Evolutionary conservation across 2,888 invertebrate genomes (phyloP).

Genomic region (Amiota communis): DNA sequence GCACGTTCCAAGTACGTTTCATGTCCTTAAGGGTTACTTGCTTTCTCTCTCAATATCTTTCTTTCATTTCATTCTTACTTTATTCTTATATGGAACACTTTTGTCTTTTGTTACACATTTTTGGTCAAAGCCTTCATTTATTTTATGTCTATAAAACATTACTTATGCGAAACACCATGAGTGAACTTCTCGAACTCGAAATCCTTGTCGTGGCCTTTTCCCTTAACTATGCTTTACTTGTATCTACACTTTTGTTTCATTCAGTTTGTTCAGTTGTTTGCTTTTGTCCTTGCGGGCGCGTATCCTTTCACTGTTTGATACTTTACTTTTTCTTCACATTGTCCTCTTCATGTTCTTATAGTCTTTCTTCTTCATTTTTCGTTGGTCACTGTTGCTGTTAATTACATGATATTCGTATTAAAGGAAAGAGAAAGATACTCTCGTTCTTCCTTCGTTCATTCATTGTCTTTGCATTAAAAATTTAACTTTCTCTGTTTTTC

Average conservation of each 20-base stretch:
- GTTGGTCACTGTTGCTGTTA: no score
- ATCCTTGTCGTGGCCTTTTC: constrained; percentile 51
- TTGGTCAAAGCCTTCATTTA: constrained; percentile 13
- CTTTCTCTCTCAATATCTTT: background rate
- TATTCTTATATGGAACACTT: background rate
- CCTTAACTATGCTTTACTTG: constrained; percentile 6
- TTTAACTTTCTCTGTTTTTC: background rate
- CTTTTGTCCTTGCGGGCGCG: background rate
- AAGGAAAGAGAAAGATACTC: no score
- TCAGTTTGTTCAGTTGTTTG: background rate
- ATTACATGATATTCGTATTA: no score
- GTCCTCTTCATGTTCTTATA: no score
- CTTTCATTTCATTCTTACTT: constrained; percentile 22
- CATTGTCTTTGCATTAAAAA: background rate
- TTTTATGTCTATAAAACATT: constrained; percentile 13
- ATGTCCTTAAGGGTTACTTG: constrained; percentile 46
- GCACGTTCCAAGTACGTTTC: constrained; percentile 64
- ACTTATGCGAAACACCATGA: background rate
- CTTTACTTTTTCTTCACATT: no score
- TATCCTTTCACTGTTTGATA: no score
- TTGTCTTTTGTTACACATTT: background rate
- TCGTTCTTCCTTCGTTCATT: no score
- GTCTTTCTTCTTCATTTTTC: no score
- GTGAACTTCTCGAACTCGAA: constrained; percentile 39
- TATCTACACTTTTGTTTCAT: background rate